Evolutionary conservation across 64 coral and sea anemone species (phyloP).

Genomic region (Actinia tenebrosa): DNA sequence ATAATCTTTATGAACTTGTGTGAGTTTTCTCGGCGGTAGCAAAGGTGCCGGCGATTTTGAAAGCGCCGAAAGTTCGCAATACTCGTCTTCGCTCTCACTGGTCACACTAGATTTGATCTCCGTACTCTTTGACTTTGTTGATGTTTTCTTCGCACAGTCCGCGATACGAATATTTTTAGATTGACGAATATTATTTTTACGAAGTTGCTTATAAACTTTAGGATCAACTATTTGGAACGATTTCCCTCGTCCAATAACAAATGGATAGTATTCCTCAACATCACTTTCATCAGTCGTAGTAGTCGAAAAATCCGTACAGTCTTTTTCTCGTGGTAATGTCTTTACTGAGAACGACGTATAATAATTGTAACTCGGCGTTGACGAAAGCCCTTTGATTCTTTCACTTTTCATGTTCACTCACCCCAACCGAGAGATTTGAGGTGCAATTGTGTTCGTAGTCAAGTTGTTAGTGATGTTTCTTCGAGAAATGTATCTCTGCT

Average conservation of each 20-base stretch:
- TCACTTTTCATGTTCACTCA: conserved; percentile 24
- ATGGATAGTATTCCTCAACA: conserved; percentile 80
- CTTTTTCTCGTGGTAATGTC: conserved; percentile 33
- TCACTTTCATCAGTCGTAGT: conserved; percentile 57
- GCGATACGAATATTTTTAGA: conserved; percentile 60
- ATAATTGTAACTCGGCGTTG: conserved; percentile 30
- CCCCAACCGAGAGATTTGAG: neutral
- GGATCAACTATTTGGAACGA: conserved; percentile 90
- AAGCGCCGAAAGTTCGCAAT: conserved; percentile 91
- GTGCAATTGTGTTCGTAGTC: neutral
- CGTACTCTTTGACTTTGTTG: conserved; percentile 30
- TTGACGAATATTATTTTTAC: conserved; percentile 85
- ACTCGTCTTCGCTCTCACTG: conserved; percentile 42
- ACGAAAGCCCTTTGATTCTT: conserved; percentile 24
- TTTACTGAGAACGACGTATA: conserved; percentile 40
- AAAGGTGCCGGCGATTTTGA: conserved; percentile 56
- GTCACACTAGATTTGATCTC: conserved; percentile 22
- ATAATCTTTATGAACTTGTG: neutral
- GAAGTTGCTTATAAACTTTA: conserved; percentile 84
- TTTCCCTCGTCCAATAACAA: conserved; percentile 79
- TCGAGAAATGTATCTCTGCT: neutral
- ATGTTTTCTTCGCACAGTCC: conserved; percentile 65
- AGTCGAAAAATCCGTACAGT: conserved; percentile 35
- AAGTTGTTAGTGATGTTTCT: neutral
- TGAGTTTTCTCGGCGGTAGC: neutral